These are phyloP conservation scores for Tineola bisselliella DNA, from an alignment of 2,888 invertebrate species.

Conservation along the genomic window DNA sequence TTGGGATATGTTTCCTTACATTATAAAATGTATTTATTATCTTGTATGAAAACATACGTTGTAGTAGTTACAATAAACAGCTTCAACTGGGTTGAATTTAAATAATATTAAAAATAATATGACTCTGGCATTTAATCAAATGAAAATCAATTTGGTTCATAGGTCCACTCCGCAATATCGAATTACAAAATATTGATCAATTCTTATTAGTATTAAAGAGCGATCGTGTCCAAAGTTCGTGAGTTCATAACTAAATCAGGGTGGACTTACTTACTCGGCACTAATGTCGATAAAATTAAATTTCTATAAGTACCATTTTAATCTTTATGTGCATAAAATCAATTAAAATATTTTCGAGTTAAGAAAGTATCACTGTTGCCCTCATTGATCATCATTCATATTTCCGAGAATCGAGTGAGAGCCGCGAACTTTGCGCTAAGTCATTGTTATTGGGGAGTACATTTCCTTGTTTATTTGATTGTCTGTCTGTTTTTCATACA, in stretches of 20 bases:
- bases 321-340: too few species aligned
- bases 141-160: conserved; percentile 2
- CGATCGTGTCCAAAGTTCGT: too few species aligned
- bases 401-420: conserved; percentile 8
- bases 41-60: background rate
- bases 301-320: too few species aligned
- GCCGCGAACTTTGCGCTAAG: conserved; percentile 18
- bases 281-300: too few species aligned
- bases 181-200: too few species aligned
- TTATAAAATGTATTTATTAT: too few species aligned
- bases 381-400: conserved; percentile 9
- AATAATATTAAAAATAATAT: background rate
- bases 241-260: too few species aligned
- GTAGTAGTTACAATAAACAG: background rate
- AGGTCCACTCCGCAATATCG: background rate
- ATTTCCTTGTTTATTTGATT: conserved; percentile 10
- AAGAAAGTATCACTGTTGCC: background rate
- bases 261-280: too few species aligned
- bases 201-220: too few species aligned
- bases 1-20: too few species aligned
- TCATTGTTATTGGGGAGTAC: conserved; percentile 29
- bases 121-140: background rate
- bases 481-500: conserved; percentile 2
- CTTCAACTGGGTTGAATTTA: background rate
- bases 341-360: background rate